Evolutionary conservation across 2,797 vertebrate genomes (phyloP), one percentile per base, ranked within the genome.

Genomic region (Crossoptilon crossoptilon): DNA sequence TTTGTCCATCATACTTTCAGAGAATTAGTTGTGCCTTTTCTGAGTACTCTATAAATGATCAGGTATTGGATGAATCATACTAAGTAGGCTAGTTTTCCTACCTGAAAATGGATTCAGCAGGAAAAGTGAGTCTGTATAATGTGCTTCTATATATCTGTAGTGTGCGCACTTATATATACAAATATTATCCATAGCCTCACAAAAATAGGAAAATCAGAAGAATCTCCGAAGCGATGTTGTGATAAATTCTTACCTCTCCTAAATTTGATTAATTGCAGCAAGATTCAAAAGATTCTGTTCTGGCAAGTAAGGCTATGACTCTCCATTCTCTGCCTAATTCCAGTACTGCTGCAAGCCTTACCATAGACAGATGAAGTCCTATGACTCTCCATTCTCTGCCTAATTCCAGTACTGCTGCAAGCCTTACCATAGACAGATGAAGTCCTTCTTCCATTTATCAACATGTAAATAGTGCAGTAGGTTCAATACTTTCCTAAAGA

Each of bases 201-300:
- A 67, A 67, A 67, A 33, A 67, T 26, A 67, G 31, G 15, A 67
- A 44, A 46, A 26, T 18, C 46, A 12, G 43, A 48, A 67, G n/a
- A 17, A 18, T 35, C 23, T 48, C 31, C 44, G 9, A 41, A 56
- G 26, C 31, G 16, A 60, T 56, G 62, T 14, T 74, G 15, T 19
- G 22, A 53, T 68, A 6, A 82, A 74, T 68, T 41, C 11, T 77
- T 70, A 10, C 11, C 21, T 76, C 33, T 10, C 26, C 35, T 33
- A 55, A 43, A 14, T 64, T 49, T 80, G 16, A 27, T 71, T 75
- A 27, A 51, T 51, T n/a, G 58, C 75, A 6, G 5, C 23, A 26
- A 39, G 10, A 63, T 66, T 69, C 48, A 62, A 51, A 35, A 0
- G 1, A 74, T 5, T 77, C 1, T 74, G 7, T 4, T n/a, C 29